Percentiles rank a stretch among this genome's conserved stretches.
Evolutionary conservation across 1,140 invertebrate species (phyloP).

Genomic region (Diorhabda elongata): DNA sequence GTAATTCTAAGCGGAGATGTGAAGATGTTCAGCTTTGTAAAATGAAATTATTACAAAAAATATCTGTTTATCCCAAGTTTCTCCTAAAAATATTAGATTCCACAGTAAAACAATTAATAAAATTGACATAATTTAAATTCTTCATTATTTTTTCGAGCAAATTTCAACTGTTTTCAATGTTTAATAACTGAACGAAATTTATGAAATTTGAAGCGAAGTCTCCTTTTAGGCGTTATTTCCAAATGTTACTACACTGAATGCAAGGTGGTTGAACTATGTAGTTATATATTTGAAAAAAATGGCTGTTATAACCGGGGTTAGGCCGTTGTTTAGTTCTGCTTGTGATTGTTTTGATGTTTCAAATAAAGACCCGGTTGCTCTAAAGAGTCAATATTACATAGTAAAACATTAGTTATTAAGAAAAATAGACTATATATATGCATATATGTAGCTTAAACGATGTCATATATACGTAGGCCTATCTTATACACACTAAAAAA

Average conservation of each 20-base stretch:
- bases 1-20: too few relatives aligned
- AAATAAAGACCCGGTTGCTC: constrained; percentile 34
- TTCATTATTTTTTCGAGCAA: too few relatives aligned
- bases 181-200: too few relatives aligned
- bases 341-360: constrained; percentile 39
- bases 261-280: constrained; percentile 7
- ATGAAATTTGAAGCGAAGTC: too few relatives aligned
- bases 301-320: constrained; percentile 28
- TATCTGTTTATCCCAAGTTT: too few relatives aligned
- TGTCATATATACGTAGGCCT: constrained; percentile 44
- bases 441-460: constrained; percentile 42
- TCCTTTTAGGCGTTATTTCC: too few relatives aligned
- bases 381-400: constrained; percentile 47
- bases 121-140: too few relatives aligned
- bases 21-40: too few relatives aligned
- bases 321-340: constrained; percentile 22
- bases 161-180: too few relatives aligned
- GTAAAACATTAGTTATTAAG: constrained; percentile 33
- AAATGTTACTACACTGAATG: not conserved
- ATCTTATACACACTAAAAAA: constrained; percentile 40
- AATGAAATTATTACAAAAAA: too few relatives aligned
- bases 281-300: constrained; percentile 33
- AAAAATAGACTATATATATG: constrained; percentile 37
- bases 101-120: too few relatives aligned
- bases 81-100: too few relatives aligned